Evolutionary conservation across 2,888 invertebrate species (phyloP).

Genomic region (Macaria notata): DNA sequence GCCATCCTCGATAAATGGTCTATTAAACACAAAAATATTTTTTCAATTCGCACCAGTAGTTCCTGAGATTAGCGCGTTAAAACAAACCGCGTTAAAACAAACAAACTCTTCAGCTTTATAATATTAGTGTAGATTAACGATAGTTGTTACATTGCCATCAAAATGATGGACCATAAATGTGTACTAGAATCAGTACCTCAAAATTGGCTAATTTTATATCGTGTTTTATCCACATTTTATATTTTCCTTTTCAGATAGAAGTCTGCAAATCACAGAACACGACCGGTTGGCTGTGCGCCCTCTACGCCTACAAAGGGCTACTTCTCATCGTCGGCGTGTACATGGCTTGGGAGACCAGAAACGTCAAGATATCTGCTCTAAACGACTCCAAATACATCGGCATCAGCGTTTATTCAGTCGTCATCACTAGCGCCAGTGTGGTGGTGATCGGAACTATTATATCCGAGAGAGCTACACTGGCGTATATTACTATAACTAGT

Average conservation of each 20-base stretch:
- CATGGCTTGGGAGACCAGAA: conserved; percentile 98
- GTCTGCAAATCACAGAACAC: conserved; percentile 94
- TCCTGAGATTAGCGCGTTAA: too few species aligned
- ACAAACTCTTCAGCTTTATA: too few species aligned
- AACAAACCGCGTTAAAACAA: too few species aligned
- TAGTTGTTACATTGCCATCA: too few species aligned
- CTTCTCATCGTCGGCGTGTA: conserved; percentile 94
- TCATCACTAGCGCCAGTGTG: conserved; percentile 93
- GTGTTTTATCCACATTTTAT: too few species aligned
- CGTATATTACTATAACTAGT: conserved; percentile 91
- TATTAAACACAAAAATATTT: too few species aligned
- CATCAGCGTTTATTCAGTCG: conserved; percentile 95
- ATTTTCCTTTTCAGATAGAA: conserved; percentile 86
- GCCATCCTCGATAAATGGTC: too few species aligned
- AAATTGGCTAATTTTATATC: too few species aligned
- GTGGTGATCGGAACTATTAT: conserved; percentile 94
- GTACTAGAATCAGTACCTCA: too few species aligned
- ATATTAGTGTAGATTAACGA: too few species aligned
- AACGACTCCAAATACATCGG: conserved; percentile 97
- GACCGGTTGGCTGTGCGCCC: conserved; percentile 93
- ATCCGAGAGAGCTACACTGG: conserved; percentile 90
- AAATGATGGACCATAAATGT: too few species aligned
- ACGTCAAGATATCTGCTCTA: conserved; percentile 94
- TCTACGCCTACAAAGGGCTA: conserved; percentile 95
- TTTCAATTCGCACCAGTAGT: too few species aligned